phyloP scores from a whole-genome alignment of 2,113 vertebrate species.

The Antigone vipio region DNA sequence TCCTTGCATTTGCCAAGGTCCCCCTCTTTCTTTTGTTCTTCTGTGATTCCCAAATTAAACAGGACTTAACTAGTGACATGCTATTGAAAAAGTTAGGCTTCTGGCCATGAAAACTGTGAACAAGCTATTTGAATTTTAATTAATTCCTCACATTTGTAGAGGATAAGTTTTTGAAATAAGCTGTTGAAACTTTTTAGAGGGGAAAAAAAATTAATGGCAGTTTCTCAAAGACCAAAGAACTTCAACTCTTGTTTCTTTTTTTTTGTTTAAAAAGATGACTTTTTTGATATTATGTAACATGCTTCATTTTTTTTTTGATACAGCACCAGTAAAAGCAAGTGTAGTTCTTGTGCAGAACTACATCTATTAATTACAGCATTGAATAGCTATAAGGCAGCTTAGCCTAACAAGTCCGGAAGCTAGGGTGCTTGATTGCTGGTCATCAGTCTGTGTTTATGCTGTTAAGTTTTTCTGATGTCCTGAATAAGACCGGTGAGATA shows the following conservation, averaged over 20 bases:
- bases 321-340: neutral
- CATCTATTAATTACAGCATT: neutral
- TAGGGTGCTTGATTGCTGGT: neutral
- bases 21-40: neutral
- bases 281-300: neutral
- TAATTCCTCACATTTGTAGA: neutral
- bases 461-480: neutral
- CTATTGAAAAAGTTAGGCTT: neutral
- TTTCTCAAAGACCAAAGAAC: neutral
- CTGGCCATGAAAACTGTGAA: constrained; percentile 11
- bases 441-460: neutral
- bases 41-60: neutral
- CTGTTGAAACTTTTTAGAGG: neutral
- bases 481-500: neutral
- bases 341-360: neutral
- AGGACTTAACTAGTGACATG: neutral
- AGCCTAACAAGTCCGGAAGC: neutral
- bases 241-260: neutral
- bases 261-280: neutral
- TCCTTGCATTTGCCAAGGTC: neutral
- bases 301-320: neutral
- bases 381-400: neutral
- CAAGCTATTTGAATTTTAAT: constrained; percentile 31
- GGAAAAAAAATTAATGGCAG: neutral
- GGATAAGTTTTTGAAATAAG: neutral